A percentile compares a stretch with the other conserved stretches of the same genome.
Conservation (phyloP, 2,113 vertebrate species). For the Pedetes capensis region DNA sequence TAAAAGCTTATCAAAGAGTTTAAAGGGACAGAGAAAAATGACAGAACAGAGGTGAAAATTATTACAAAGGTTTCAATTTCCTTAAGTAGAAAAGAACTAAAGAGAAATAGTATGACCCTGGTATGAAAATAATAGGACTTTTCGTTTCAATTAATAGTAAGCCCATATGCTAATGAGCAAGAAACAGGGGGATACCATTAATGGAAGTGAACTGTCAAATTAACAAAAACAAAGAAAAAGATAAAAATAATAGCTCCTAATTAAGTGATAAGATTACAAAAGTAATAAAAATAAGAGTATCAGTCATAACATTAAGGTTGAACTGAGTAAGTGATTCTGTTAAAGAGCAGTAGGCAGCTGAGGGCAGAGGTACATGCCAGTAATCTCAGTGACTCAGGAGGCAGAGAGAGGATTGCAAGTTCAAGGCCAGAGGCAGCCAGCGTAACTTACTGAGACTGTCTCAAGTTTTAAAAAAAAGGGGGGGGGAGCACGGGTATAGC, state of each 20-base stretch:
- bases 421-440: too few relatives aligned
- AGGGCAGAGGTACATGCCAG: too few relatives aligned
- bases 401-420: too few relatives aligned
- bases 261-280: neutral
- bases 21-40: neutral
- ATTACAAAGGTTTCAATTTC: neutral
- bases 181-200: neutral
- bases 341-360: too few relatives aligned
- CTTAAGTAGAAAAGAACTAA: neutral
- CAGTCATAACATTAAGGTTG: neutral
- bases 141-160: neutral
- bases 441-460: too few relatives aligned
- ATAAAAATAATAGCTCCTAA: neutral
- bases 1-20: neutral
- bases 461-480: too few relatives aligned
- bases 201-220: neutral
- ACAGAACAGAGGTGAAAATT: neutral
- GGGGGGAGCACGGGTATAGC: too few relatives aligned
- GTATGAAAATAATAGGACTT: neutral
- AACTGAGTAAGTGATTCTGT: neutral
- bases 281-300: conserved; percentile 8
- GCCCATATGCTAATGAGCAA: neutral
- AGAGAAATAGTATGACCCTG: neutral
- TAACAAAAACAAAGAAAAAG: conserved; percentile 8
- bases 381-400: too few relatives aligned